Evolutionary conservation across 2,888 invertebrate genomes (phyloP), one percentile per base, ranked within the genome.

Genomic region (Baronia brevicornis): DNA sequence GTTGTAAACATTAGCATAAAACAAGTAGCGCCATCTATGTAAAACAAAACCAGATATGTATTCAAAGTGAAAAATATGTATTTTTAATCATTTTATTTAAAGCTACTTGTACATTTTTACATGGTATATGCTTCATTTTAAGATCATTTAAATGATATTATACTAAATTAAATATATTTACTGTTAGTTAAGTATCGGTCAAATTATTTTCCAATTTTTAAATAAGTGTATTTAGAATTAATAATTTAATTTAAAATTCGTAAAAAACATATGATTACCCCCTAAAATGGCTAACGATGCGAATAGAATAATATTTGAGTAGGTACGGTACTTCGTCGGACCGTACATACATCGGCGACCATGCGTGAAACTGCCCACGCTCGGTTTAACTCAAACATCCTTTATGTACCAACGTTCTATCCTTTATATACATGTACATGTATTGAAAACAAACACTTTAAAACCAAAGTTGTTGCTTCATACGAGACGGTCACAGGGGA

Each of bases 401-500:
- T 51, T 51, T 56, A 54, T 54, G 53, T 51, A 46, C 51, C 53
- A 51, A 48, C n/a, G n/a, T n/a, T n/a, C n/a, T n/a, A n/a, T n/a
- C 48, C 46, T 48, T 43, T 41, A 43, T 32, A 18, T 18, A 30
- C 30, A 28, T 17, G 4, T 5, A 17, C 28, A 36, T 39, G 17
- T 37, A 41, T 37, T 31, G 32, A 32, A 28, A 33, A 30, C 20
- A 28, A 28, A 27, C 21, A 29, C 30, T 42, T 43, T 43, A 35
- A 49, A 52, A 47, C 38, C 33, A 36, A 38, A 66, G 54, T 66
- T 67, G 69, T 64, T 44, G 50, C 69, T 72, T 61, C 52, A 70
- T 67, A 60, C 33, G 57, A 64, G 60, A 54, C 55, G 60, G 71
- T 65, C 79, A 63, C 77, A 50, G 41, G 80, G 80, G 82, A 82